phyloP scores from a whole-genome alignment of 2,888 invertebrate species.

The Chaitophorus viminalis region DNA sequence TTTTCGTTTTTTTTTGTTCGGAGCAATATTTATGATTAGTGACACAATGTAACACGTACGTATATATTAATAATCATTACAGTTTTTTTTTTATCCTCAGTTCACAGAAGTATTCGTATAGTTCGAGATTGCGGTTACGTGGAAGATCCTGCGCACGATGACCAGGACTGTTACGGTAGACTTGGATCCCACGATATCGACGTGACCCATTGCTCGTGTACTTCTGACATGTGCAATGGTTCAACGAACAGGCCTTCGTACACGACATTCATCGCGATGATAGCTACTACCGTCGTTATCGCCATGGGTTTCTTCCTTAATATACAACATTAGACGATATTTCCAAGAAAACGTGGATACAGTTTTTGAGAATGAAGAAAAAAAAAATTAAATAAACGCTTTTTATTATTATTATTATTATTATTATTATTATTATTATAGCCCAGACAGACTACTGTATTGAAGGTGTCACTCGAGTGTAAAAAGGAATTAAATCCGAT shows the following conservation, averaged over 20 bases:
- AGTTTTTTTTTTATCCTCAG: slow-evolving; percentile 70
- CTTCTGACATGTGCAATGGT: slow-evolving; percentile 79
- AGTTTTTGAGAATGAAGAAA: neutral
- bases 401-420: neutral
- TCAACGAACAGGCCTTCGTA: slow-evolving; percentile 15
- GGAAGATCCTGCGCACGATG: slow-evolving; percentile 72
- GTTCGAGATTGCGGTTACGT: slow-evolving; percentile 85
- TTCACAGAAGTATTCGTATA: slow-evolving; percentile 79
- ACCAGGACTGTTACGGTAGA: slow-evolving; percentile 75
- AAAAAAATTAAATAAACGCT: slow-evolving; percentile 31
- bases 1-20: no score
- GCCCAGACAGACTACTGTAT: slow-evolving; percentile 7
- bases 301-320: slow-evolving; percentile 33
- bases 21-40: no score
- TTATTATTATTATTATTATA: neutral
- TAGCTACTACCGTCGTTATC: neutral
- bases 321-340: slow-evolving; percentile 12
- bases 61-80: neutral
- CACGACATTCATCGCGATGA: neutral
- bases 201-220: slow-evolving; percentile 82
- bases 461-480: slow-evolving; percentile 13
- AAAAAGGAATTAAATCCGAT: neutral
- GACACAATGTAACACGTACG: neutral
- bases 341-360: neutral
- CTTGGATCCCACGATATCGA: slow-evolving; percentile 80